These are phyloP conservation scores for Phenganax subtilis DNA, from an alignment of 92 coral and sea anemone genomes.

Conservation along the genomic window DNA sequence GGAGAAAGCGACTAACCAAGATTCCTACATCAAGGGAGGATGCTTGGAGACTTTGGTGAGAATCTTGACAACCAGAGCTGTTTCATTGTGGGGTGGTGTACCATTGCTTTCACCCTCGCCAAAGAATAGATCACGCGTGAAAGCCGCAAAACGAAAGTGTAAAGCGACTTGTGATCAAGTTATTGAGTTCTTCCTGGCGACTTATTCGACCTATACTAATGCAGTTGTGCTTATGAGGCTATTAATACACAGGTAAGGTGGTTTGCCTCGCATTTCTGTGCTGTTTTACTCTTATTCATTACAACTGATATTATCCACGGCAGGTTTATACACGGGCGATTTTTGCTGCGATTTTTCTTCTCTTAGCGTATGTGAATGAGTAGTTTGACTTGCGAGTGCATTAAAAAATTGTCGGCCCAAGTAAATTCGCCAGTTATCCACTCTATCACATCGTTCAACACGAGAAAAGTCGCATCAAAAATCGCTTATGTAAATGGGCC, in stretches of 20 bases:
- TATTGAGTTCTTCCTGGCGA: slow-evolving; percentile 77
- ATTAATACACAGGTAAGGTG: slow-evolving; percentile 65
- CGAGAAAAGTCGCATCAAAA: no score
- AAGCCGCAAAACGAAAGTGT: slow-evolving; percentile 49
- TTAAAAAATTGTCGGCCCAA: no score
- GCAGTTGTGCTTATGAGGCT: slow-evolving; percentile 69
- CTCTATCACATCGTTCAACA: no score
- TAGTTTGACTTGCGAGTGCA: no score
- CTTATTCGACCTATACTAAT: slow-evolving; percentile 75
- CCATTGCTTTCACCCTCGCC: slow-evolving; percentile 66
- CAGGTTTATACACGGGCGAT: no score
- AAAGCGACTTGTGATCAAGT: slow-evolving; percentile 78
- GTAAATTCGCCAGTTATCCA: no score
- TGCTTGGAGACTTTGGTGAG: slow-evolving; percentile 71
- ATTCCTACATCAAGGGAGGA: slow-evolving; percentile 61
- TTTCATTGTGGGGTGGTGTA: slow-evolving; percentile 87
- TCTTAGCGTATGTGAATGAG: no score
- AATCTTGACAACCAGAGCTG: slow-evolving; percentile 69
- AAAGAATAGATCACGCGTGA: slow-evolving; percentile 54
- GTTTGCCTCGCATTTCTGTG: no score
- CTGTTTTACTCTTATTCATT: no score
- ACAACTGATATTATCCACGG: no score
- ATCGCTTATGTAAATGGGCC: no score
- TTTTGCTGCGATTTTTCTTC: no score
- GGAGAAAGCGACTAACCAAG: slow-evolving; percentile 12